Conservation (phyloP, 2,888 invertebrate genomes). For the Perdita meconis region DNA sequence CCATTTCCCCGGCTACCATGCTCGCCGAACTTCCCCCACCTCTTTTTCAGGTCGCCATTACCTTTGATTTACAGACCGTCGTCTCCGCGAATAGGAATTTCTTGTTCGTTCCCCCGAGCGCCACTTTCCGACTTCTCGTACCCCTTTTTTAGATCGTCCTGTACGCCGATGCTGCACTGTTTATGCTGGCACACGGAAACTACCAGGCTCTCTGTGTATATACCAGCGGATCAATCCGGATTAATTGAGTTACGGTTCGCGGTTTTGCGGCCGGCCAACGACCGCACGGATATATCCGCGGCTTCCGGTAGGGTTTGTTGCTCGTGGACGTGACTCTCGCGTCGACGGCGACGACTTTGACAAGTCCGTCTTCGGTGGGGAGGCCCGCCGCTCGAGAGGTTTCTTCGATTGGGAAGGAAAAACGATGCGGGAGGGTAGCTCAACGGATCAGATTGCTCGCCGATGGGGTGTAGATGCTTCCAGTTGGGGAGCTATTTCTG, state of each 20-base stretch:
- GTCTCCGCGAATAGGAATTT: no score
- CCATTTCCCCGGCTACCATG: no score
- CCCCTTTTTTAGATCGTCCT: not conserved
- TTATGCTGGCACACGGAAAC: slow-evolving; percentile 35
- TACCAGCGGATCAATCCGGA: slow-evolving; percentile 79
- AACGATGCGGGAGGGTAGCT: not conserved
- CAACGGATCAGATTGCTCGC: not conserved
- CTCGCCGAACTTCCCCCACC: no score
- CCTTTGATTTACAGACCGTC: no score
- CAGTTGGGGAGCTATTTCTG: not conserved
- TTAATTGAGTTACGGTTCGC: slow-evolving; percentile 83
- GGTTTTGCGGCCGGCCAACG: slow-evolving; percentile 77
- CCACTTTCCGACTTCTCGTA: not conserved
- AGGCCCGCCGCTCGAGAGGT: slow-evolving; percentile 14
- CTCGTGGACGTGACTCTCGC: slow-evolving; percentile 22
- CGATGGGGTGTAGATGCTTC: not conserved
- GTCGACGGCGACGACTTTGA: slow-evolving; percentile 39
- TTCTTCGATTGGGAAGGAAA: slow-evolving; percentile 21
- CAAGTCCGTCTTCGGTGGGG: slow-evolving; percentile 23
- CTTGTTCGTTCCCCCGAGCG: no score
- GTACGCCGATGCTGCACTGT: slow-evolving; percentile 25
- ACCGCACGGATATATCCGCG: slow-evolving; percentile 78
- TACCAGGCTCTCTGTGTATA: slow-evolving; percentile 24
- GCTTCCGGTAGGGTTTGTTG: slow-evolving; percentile 65
- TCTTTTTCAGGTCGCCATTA: no score